Conservation (phyloP, 2,113 vertebrate species). For the Shinisaurus crocodilurus region DNA sequence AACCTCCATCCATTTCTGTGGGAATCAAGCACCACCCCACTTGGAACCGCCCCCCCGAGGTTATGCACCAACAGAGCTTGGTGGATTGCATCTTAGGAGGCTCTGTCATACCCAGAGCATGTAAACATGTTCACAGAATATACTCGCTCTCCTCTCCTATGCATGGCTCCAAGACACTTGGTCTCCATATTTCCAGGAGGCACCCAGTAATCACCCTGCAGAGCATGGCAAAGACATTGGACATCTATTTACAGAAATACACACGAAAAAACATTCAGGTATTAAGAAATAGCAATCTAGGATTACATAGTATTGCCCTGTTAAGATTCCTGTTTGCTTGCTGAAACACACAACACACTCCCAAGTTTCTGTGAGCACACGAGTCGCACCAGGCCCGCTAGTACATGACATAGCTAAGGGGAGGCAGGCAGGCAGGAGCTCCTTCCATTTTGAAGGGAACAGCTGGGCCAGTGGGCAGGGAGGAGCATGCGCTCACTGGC, state of each 20-base stretch:
- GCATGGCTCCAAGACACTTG: background rate
- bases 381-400: fast-evolving
- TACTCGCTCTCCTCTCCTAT: background rate
- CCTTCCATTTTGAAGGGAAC: background rate
- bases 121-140: background rate
- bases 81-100: too few relatives aligned
- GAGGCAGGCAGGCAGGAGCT: background rate
- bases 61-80: background rate
- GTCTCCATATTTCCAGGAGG: background rate
- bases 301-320: too few relatives aligned
- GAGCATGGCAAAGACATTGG: background rate
- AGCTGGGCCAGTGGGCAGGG: slow-evolving; percentile 34
- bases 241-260: background rate
- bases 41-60: background rate
- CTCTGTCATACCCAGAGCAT: background rate
- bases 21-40: background rate
- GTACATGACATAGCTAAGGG: background rate
- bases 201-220: background rate
- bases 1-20: background rate
- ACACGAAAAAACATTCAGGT: background rate
- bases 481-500: slow-evolving; percentile 70
- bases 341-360: background rate
- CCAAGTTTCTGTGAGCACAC: background rate
- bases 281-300: background rate
- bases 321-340: background rate